Base-by-base conservation (phyloP, 2,888 invertebrate genomes). In the Sphaeridia pumilis region DNA sequence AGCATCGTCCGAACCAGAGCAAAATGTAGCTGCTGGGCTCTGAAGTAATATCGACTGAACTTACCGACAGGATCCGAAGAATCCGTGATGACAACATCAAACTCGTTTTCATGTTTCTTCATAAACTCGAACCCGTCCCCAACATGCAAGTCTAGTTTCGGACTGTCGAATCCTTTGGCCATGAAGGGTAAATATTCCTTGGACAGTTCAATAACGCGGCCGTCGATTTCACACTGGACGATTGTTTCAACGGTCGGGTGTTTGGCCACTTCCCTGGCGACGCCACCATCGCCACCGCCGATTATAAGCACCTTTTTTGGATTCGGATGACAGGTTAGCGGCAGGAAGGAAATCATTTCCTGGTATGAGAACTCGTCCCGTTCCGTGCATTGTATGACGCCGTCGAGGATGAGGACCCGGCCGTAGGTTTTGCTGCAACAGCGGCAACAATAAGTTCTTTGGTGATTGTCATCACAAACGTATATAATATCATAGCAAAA, bases 221-320 rank as follows among this genome's bases (percentile, higher is more conserved):
- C 83, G 70, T 98, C 98, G 61, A 98, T 98, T 76, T 98, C 98
- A 51, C 97, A 93, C 78, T 88, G 78, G 49, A 84, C 81, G 54
- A 95, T 84, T 66, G 79, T 75, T 67, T 90, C 81, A 0, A 98
- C 94, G 54, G 75, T 71, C 0, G 92, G 88, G 72, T 95, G 93
- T 70, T 97, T 97, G 1, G 84, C 78, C 0, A 94, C 88, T 71
- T 98, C 98, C 10, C 97, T 78, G 0, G 92, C 89, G 3, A 95
- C 94, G 1, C 97, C 98, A 0, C 97, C 98, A 72, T 98, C 97
- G 0, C 97, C 98, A 0, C 97, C 98, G 1, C 98, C 97, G 21
- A 98, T 89, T 61, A 64, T 59, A 1, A 64, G 51, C 1, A 80
- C 95, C 64, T 83, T 85, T 68, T 85, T 81, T 0, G 98, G 98